Evolutionary conservation across 2,888 invertebrate genomes (phyloP).

Genomic region (Pyrrhosoma nymphula): DNA sequence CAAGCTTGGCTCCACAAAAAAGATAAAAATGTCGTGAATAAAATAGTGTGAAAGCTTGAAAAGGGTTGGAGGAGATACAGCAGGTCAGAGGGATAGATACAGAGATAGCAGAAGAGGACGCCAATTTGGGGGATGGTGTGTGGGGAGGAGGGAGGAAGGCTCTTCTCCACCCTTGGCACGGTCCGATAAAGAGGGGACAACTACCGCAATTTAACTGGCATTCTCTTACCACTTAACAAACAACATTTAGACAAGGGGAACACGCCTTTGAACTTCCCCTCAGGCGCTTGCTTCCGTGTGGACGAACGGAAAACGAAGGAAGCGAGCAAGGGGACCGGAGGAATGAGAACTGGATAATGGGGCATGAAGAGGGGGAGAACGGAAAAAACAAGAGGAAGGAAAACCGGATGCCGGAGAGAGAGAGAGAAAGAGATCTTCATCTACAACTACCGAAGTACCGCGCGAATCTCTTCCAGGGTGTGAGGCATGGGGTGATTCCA

Average conservation of each 20-base stretch:
- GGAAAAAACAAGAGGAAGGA: not conserved
- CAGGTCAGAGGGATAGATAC: not conserved
- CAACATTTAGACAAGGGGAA: constrained; percentile 1
- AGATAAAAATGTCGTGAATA: not conserved
- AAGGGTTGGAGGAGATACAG: not conserved
- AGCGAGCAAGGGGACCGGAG: not conserved
- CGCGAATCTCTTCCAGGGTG: too few species aligned
- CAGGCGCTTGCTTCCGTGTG: not conserved
- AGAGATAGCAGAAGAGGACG: not conserved
- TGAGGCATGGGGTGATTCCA: too few species aligned
- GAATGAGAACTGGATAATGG: constrained; percentile 6
- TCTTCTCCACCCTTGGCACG: not conserved
- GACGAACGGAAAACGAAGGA: not conserved
- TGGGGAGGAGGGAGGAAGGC: not conserved
- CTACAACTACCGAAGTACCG: too few species aligned
- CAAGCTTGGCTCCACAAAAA: too few species aligned
- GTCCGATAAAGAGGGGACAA: constrained; percentile 30
- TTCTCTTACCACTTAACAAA: constrained; percentile 32
- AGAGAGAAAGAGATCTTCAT: too few species aligned
- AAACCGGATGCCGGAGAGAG: not conserved
- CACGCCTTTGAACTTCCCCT: constrained; percentile 14
- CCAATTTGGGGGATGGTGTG: not conserved
- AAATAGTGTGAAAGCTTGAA: not conserved
- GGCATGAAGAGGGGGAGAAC: too few species aligned
- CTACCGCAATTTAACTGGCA: constrained; percentile 2